phyloP scores from a whole-genome alignment of 2,888 invertebrate genomes.

The Cyaniris semiargus region DNA sequence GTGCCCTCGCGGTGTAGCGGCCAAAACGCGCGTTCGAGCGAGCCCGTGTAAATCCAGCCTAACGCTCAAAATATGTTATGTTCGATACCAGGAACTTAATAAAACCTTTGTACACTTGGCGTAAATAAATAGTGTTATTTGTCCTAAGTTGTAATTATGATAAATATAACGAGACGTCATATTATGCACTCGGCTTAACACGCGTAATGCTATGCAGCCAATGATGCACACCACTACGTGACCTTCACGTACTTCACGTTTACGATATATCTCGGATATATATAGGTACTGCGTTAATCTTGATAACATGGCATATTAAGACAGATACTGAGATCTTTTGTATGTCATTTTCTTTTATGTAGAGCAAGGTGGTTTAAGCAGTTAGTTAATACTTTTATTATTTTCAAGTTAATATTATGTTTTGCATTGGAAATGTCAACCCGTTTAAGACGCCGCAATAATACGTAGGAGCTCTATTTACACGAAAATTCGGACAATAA shows the following conservation, averaged over 20 bases:
- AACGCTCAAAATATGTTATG: too few relatives aligned
- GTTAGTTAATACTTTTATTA: not conserved
- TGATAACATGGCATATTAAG: not conserved
- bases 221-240: constrained; percentile 16
- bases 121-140: too few relatives aligned
- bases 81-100: too few relatives aligned
- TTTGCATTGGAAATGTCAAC: too few relatives aligned
- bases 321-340: not conserved
- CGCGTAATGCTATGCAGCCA: constrained; percentile 8
- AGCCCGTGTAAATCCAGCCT: too few relatives aligned
- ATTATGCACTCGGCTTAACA: not conserved
- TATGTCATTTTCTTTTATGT: not conserved
- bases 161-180: not conserved
- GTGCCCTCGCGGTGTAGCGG: too few relatives aligned
- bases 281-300: not conserved
- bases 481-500: too few relatives aligned
- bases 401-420: not conserved
- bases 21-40: too few relatives aligned
- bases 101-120: too few relatives aligned
- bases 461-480: too few relatives aligned
- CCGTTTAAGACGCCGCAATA: too few relatives aligned
- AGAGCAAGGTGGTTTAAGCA: not conserved
- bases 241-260: not conserved
- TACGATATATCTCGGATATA: not conserved
- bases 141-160: too few relatives aligned